A percentile compares a stretch with the other conserved stretches of the same genome.
These are phyloP conservation scores for Drosophila putrida DNA, from an alignment of 2,888 invertebrate species.

Conservation along the genomic window DNA sequence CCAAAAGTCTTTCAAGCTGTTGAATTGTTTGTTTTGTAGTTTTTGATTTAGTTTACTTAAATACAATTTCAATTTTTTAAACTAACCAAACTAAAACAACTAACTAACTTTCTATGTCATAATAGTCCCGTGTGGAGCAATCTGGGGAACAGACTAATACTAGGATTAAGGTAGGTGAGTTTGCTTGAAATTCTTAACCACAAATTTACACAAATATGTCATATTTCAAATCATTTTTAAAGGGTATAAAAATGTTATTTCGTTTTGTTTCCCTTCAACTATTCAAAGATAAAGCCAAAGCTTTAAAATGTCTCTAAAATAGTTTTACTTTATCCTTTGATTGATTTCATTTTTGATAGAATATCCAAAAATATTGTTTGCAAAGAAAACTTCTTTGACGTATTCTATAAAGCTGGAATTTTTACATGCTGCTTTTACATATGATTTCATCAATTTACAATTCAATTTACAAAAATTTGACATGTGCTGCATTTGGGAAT, in stretches of 20 bases:
- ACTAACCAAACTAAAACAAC: too few species aligned
- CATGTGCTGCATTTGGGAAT: neutral
- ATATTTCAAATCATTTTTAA: neutral
- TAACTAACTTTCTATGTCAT: slow-evolving; percentile 4
- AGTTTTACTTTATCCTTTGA: neutral
- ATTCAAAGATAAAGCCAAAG: neutral
- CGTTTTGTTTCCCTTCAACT: neutral
- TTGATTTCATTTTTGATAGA: neutral
- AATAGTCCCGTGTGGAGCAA: neutral
- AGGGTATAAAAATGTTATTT: too few species aligned
- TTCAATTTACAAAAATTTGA: slow-evolving; percentile 3
- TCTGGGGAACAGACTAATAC: neutral
- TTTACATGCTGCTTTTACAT: neutral
- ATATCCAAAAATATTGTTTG: neutral
- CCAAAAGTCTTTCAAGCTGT: neutral
- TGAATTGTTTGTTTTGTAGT: neutral
- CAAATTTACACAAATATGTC: neutral
- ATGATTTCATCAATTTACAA: slow-evolving; percentile 8
- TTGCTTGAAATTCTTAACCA: neutral
- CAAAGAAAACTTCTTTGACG: neutral
- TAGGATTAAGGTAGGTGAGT: slow-evolving; percentile 12
- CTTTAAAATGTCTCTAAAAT: neutral
- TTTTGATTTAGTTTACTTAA: neutral
- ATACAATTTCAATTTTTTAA: neutral
- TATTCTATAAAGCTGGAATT: neutral